Evolutionary conservation across 2,888 invertebrate genomes (phyloP).

Genomic region (Yponomeuta cagnagella): DNA sequence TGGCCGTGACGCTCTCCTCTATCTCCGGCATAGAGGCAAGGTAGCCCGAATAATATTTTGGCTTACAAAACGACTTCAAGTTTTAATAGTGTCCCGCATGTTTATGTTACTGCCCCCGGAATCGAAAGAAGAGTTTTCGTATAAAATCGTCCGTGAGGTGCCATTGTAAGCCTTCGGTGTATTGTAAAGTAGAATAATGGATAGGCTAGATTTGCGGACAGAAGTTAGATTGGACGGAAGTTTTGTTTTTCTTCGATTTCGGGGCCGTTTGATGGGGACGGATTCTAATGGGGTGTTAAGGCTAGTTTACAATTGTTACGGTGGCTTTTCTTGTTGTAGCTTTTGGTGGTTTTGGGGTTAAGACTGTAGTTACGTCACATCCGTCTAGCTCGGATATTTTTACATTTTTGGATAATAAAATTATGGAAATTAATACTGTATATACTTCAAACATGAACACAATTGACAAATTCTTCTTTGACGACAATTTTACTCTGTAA

Average conservation of each 20-base stretch:
- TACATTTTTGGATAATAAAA: too few relatives aligned
- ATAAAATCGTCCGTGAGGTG: conserved; percentile 17
- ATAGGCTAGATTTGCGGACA: background rate
- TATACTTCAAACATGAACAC: too few relatives aligned
- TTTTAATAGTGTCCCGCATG: conserved; percentile 73
- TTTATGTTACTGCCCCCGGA: conserved; percentile 65
- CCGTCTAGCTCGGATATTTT: too few relatives aligned
- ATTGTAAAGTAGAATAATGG: conserved; percentile 11
- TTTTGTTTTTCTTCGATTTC: background rate
- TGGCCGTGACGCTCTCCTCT: conserved; percentile 34
- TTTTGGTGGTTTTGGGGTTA: too few relatives aligned
- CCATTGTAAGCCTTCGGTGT: conserved; percentile 12
- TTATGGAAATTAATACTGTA: too few relatives aligned
- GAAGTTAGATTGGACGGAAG: background rate
- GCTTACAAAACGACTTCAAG: conserved; percentile 73
- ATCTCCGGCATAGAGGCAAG: conserved; percentile 57
- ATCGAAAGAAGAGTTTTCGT: conserved; percentile 35
- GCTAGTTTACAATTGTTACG: too few relatives aligned
- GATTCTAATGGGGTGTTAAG: too few relatives aligned
- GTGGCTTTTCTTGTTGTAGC: too few relatives aligned
- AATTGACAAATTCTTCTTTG: too few relatives aligned
- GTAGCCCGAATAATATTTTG: conserved; percentile 74
- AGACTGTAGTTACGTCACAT: too few relatives aligned
- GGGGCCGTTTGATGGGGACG: too few relatives aligned
- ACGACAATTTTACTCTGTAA: too few relatives aligned